Evolutionary conservation across 2,888 invertebrate species (phyloP).

Genomic region (Synergus gifuensis): DNA sequence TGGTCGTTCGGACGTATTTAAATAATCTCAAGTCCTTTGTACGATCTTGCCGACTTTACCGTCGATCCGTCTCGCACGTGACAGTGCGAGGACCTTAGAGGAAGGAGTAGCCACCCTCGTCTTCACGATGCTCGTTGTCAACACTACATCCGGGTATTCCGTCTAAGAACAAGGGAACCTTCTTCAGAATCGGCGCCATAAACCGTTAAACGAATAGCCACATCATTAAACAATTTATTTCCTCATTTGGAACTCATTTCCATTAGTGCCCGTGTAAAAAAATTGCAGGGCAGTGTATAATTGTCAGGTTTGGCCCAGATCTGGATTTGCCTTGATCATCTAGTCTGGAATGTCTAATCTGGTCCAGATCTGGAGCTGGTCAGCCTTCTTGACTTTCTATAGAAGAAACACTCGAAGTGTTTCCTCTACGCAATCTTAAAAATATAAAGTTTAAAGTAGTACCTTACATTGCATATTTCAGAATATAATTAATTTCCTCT

Average conservation of each 20-base stretch:
- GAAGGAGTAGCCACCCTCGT: constrained; percentile 43
- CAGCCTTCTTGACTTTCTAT: too few relatives aligned
- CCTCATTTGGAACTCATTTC: background rate
- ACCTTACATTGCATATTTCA: too few relatives aligned
- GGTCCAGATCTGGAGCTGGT: too few relatives aligned
- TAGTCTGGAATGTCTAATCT: too few relatives aligned
- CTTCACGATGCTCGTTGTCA: constrained; percentile 40
- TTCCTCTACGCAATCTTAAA: too few relatives aligned
- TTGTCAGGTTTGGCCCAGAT: too few relatives aligned
- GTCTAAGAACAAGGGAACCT: constrained; percentile 10
- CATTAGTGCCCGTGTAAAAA: too few relatives aligned
- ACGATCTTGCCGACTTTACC: constrained; percentile 52
- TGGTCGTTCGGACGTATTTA: constrained; percentile 47
- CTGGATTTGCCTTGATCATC: too few relatives aligned
- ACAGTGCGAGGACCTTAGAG: constrained; percentile 46
- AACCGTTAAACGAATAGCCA: constrained; percentile 20
- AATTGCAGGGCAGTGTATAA: too few relatives aligned
- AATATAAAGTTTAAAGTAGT: too few relatives aligned
- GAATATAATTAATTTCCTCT: too few relatives aligned
- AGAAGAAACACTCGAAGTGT: too few relatives aligned
- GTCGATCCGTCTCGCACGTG: constrained; percentile 53
- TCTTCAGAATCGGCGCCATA: background rate
- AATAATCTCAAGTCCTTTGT: constrained; percentile 53
- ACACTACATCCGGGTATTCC: constrained; percentile 49
- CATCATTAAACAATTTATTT: background rate